Evolutionary conservation across 2,113 vertebrate species (phyloP).

Genomic region (rat (Rattus norvegicus)): GRCr8 NC_086020.1:187870501-187871000

Average conservation of each 20-base stretch:
- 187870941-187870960: conserved; percentile 87
- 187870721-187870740: background rate
- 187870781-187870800: background rate
- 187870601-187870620: background rate
- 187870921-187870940: conserved; percentile 88
- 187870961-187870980: conserved; percentile 87
- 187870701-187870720: conserved; percentile 32
- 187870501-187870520: background rate
- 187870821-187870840: background rate
- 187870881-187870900: background rate
- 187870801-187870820: background rate
- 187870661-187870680: background rate
- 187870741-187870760: background rate
- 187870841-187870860: background rate
- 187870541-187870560: background rate
- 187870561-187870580: background rate
- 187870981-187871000: conserved; percentile 93
- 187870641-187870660: background rate
- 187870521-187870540: background rate
- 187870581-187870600: background rate
- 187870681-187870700: background rate
- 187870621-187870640: background rate
- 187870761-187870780: fast-evolving
- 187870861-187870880: background rate
- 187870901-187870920: conserved; percentile 87